Base-by-base conservation (phyloP, 2,888 invertebrate species). In the Diarsia dahlii region DNA sequence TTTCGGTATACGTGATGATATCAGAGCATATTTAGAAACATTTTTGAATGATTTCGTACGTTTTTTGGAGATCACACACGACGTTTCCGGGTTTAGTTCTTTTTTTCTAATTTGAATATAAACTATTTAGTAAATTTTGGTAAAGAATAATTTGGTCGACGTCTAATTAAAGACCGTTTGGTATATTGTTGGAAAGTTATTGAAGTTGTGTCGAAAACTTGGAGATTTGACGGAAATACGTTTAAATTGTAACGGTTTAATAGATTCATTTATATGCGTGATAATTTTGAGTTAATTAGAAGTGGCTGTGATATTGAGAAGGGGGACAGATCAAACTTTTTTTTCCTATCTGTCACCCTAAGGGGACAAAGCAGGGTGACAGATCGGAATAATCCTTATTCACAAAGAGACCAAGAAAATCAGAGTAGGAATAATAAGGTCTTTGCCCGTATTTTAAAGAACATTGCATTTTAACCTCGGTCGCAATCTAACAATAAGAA, bases 41-140 rank as follows among this genome's bases (percentile, higher is more conserved):
- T 92, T 82, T 82, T 90, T 88, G 90, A 88, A 80, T 85, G 86
- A 84, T 84, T 84, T 87, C 86, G 84, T 87, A 85, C 87, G 88
- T 89, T 90, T 86, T 79, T 81, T 62, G 78, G 84, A 82, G 94
- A 93, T 91, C 95, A 90, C 95, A 94, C 95, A 95, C 95, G 95
- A 89, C 50, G 95, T 90, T 95, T 95, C 94, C 94, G 94, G 92
- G 87, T 58, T n/a, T 63, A 20, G 45, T 79, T 87, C 52, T 52
- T 72, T 79, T 81, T 80, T 76, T 83, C 84, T 87, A 88, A 91
- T 89, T 88, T 89, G 85, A 86, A 85, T 88, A 88, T 89, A 84
- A 83, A 86, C 84, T 86, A 83, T 70, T 87, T 76, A 77, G 78
- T 73, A 81, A 81, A 76, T 78, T 78, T 81, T 74, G 39, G 71